A percentile compares a stretch with the other conserved stretches of the same genome.
Evolutionary conservation across 2,888 invertebrate genomes (phyloP).

Genomic region (Chloroclysta siterata): DNA sequence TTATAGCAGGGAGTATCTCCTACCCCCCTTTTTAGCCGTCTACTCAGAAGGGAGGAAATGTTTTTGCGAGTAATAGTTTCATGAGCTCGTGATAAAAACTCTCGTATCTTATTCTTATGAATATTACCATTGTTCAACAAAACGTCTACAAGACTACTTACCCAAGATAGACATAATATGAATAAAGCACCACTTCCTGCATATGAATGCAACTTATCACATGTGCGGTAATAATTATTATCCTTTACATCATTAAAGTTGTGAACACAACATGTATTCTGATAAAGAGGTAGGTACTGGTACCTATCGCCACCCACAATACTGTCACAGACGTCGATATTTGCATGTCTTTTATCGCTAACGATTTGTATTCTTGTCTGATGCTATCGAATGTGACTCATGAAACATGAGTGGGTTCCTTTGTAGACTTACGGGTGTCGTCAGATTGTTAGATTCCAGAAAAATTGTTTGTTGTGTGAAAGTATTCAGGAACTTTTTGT

Average conservation of each 20-base stretch:
- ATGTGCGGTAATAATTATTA: neutral
- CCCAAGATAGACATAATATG: too few species aligned
- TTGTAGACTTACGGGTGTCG: conserved; percentile 23
- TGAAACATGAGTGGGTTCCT: conserved; percentile 23
- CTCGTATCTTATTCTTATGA: neutral
- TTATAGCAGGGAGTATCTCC: conserved; percentile 1
- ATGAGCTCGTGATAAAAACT: conserved; percentile 12
- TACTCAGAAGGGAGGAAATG: neutral
- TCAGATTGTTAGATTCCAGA: conserved; percentile 10
- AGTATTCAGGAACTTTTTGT: neutral
- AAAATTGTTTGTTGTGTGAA: conserved; percentile 15
- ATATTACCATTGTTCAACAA: neutral
- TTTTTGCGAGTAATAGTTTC: conserved; percentile 14
- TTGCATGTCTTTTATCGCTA: conserved; percentile 48
- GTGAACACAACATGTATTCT: neutral
- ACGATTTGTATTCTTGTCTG: conserved; percentile 53
- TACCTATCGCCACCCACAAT: neutral
- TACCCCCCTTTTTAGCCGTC: neutral
- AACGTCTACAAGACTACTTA: too few species aligned
- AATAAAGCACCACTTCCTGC: too few species aligned
- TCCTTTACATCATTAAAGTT: neutral
- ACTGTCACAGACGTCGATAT: conserved; percentile 20
- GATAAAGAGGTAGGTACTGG: conserved; percentile 3
- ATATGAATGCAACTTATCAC: too few species aligned
- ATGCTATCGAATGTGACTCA: conserved; percentile 26